These are phyloP conservation scores for Shinisaurus crocodilurus DNA, from an alignment of 2,113 vertebrate genomes.

Conservation along the genomic window DNA sequence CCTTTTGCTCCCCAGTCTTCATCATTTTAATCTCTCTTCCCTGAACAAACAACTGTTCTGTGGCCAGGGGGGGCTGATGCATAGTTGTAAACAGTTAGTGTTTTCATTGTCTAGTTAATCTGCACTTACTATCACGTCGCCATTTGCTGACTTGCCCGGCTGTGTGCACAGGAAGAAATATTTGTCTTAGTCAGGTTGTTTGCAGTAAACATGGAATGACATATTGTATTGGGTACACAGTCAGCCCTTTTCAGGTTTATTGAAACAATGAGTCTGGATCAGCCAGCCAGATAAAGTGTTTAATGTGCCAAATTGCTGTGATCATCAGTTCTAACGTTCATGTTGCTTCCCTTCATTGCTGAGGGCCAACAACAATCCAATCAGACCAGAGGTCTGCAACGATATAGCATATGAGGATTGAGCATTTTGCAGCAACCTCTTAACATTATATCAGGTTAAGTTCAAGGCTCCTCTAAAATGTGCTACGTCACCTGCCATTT, in stretches of 20 bases:
- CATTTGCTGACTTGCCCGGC: slow-evolving; percentile 74
- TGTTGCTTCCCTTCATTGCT: slow-evolving; percentile 52
- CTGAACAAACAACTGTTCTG: slow-evolving; percentile 70
- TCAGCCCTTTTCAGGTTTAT: slow-evolving; percentile 81
- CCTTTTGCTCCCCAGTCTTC: slow-evolving; percentile 73
- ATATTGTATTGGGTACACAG: slow-evolving; percentile 74
- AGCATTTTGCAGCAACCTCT: slow-evolving; percentile 38
- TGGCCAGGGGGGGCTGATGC: slow-evolving; percentile 65
- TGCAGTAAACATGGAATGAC: slow-evolving; percentile 76
- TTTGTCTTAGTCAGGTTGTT: slow-evolving; percentile 77
- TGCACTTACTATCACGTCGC: slow-evolving; percentile 80
- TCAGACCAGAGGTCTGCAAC: slow-evolving; percentile 42
- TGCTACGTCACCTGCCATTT: slow-evolving; percentile 50
- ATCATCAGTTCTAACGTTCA: slow-evolving; percentile 84
- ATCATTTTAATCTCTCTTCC: slow-evolving; percentile 70
- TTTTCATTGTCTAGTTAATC: slow-evolving; percentile 80
- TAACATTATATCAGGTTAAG: slow-evolving; percentile 27
- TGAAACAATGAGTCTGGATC: slow-evolving; percentile 79
- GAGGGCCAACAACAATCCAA: slow-evolving; percentile 51
- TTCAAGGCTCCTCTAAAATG: slow-evolving; percentile 28
- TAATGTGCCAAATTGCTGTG: slow-evolving; percentile 72
- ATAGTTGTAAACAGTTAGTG: slow-evolving; percentile 69
- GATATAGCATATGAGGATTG: slow-evolving; percentile 36
- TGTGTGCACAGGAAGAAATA: slow-evolving; percentile 77
- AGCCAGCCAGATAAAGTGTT: slow-evolving; percentile 78